phyloP scores from a whole-genome alignment of 1,140 invertebrate genomes.

The Musca vetustissima region DNA sequence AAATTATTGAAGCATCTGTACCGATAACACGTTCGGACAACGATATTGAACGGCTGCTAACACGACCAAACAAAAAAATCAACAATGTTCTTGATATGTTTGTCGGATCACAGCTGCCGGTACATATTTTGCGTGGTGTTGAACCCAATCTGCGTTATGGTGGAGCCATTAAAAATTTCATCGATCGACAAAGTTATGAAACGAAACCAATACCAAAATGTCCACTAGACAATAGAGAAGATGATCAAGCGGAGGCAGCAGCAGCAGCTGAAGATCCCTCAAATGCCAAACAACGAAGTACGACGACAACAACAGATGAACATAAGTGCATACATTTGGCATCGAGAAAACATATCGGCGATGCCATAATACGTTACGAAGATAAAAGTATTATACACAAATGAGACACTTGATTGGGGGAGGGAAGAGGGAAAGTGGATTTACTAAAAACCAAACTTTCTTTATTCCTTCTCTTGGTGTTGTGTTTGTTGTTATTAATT shows the following conservation, averaged over 20 bases:
- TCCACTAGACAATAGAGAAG: background rate
- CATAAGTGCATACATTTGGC: conserved; percentile 51
- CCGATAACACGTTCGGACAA: conserved; percentile 65
- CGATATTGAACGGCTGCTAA: conserved; percentile 61
- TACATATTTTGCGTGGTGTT: conserved; percentile 51
- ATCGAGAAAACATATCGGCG: conserved; percentile 54
- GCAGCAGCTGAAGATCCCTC: background rate
- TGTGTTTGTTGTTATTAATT: background rate
- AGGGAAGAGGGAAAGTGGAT: too few species aligned
- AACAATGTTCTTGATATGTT: conserved; percentile 54
- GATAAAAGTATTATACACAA: conserved; percentile 52
- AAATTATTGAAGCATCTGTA: conserved; percentile 61
- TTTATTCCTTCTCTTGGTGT: too few species aligned
- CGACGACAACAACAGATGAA: background rate
- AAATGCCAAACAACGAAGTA: too few species aligned
- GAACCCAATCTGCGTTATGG: conserved; percentile 53
- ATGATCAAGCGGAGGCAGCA: background rate
- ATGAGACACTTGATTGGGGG: conserved; percentile 27
- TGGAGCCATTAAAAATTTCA: conserved; percentile 37
- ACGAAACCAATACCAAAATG: conserved; percentile 15
- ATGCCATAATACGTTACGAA: conserved; percentile 52
- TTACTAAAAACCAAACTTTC: too few species aligned
- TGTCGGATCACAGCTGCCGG: conserved; percentile 45
- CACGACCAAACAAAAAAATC: conserved; percentile 35
- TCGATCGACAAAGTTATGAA: conserved; percentile 29